Percentiles rank a stretch among this genome's conserved stretches.
Conservation (phyloP, 2,797 vertebrate species). For the Echiichthys vipera region DNA sequence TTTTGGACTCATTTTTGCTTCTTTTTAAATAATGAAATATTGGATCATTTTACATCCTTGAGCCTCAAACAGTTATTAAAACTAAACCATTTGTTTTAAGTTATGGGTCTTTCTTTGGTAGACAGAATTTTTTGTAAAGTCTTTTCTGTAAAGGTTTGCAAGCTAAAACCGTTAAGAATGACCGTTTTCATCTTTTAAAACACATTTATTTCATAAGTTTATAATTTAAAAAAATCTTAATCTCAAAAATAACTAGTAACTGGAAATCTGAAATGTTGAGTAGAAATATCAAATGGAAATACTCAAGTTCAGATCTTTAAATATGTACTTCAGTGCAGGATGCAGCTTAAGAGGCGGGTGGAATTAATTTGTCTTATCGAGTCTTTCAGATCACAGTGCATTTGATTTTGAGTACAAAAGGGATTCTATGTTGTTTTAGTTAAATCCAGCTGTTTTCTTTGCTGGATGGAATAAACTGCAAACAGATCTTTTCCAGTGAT, state of each 20-base stretch:
- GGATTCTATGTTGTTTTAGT: background rate
- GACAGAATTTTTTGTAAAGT: too few relatives aligned
- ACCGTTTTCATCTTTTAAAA: background rate
- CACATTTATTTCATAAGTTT: background rate
- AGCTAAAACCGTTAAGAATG: background rate
- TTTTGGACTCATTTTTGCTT: background rate
- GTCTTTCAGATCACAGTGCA: slow-evolving; percentile 3
- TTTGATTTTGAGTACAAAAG: background rate
- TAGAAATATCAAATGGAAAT: background rate
- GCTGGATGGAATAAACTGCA: background rate
- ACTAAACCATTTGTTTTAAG: background rate
- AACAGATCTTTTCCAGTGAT: background rate
- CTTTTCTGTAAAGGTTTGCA: background rate
- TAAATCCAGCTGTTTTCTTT: background rate
- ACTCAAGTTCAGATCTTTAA: background rate
- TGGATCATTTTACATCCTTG: background rate
- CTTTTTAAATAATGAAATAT: background rate
- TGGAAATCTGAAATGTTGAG: background rate
- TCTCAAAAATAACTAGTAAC: background rate
- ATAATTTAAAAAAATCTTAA: background rate
- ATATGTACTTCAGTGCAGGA: background rate
- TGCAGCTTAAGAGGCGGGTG: background rate
- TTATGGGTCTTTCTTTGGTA: background rate
- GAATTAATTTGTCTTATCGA: background rate
- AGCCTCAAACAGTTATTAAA: background rate